Conservation (phyloP, 2,888 invertebrate species). For the Melanostoma mellinum region DNA sequence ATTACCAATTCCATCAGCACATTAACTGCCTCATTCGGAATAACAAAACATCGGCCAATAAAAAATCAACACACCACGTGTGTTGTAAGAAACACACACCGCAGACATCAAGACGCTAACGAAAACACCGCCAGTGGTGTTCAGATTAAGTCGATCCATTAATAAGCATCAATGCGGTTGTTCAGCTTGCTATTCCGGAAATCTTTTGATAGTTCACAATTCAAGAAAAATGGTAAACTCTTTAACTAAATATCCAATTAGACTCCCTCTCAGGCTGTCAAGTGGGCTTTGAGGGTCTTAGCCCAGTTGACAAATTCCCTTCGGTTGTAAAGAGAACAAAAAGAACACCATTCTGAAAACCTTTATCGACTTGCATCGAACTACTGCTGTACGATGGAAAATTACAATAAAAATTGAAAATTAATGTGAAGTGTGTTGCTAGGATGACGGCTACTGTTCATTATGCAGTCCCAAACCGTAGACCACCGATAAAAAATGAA, state of each 20-base stretch:
- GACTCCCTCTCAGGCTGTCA: constrained; percentile 21
- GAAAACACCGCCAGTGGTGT: not conserved
- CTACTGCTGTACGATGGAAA: constrained; percentile 42
- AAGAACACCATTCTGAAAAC: constrained; percentile 9
- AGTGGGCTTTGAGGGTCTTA: constrained; percentile 11
- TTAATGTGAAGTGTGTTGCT: constrained; percentile 44
- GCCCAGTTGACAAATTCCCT: constrained; percentile 8
- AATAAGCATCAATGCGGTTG: constrained; percentile 27
- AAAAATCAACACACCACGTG: constrained; percentile 39
- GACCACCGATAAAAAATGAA: constrained; percentile 18
- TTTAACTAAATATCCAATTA: constrained; percentile 64
- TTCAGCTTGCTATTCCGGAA: constrained; percentile 18
- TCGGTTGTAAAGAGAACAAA: not conserved
- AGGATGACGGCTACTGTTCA: constrained; percentile 62
- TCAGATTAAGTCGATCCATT: constrained; percentile 34
- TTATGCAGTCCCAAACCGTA: constrained; percentile 39
- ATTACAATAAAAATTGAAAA: constrained; percentile 59
- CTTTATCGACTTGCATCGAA: constrained; percentile 19
- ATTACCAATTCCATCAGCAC: constrained; percentile 56
- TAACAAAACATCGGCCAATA: constrained; percentile 38
- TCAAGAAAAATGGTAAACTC: constrained; percentile 20
- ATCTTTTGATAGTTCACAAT: constrained; percentile 15
- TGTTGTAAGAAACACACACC: constrained; percentile 2
- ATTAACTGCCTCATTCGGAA: constrained; percentile 56
- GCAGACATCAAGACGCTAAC: constrained; percentile 61